Evolutionary conservation across 2,113 vertebrate genomes (phyloP), one percentile per base, ranked within the genome.

Genomic region (Caranx melampygus): DNA sequence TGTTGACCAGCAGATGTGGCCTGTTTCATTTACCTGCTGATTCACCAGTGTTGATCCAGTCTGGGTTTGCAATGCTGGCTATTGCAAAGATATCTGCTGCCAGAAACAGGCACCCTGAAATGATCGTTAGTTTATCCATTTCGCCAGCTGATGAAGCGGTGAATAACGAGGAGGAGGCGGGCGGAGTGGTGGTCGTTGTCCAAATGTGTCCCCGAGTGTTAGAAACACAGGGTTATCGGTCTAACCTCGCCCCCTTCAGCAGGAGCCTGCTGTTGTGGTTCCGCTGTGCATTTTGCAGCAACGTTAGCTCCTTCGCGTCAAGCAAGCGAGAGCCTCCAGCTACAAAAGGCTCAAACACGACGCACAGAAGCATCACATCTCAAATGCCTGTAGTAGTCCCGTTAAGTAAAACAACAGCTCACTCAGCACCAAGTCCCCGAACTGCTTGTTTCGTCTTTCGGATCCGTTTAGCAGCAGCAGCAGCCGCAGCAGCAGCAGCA

Each of bases 31-130:
- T 95, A 98, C 97, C 97, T 94, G 97, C 96, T 73, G 97, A 97
- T 94, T 98, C 97, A 83, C 97, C 97, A 51, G 97, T 99, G 96
- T 99, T 99, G 96, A 99, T 98, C 97, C 97, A 99, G 95, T 99
- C 97, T 47, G 97, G 97, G 93, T 99, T 99, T 73, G 97, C 97
- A 91, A 99, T 97, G 93, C 97, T 99, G 90, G 97, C 97, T 92
- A 99, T 98, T 89, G 97, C 97, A 94, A 99, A 99, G 90, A 99
- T 98, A 94, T 99, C 97, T 81, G 97, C 97, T 74, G 97, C 97
- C 96, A 99, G 94, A 92, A 99, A 99, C 88, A 99, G 96, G 94
- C 97, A 99, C 94, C 97, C 97, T 96, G 97, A 98, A 95, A 99
- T 98, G 85, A 98, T 97, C 89, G 97, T 99, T 82, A 99, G 96